Base-by-base conservation (phyloP, 2,113 vertebrate species). In the Megaleporinus macrocephalus region DNA sequence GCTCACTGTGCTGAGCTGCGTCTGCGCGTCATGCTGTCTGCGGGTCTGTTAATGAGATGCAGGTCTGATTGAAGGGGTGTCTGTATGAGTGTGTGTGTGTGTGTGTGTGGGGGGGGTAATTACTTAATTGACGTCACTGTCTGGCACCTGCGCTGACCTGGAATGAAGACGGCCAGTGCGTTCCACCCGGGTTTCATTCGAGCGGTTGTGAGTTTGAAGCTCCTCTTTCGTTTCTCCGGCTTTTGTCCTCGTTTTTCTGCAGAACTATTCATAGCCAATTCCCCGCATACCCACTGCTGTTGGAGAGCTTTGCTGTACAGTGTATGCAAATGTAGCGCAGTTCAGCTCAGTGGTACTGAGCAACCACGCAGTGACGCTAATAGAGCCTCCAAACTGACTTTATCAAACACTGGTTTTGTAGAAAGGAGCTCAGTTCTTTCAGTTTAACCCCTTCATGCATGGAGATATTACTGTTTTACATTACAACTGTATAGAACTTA, bases 61-160 rank as follows among this genome's bases (percentile, higher is more conserved):
- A 26, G 12, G 27, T 82, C 63, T 57, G 36, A 75, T 69, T 57
- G 3, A 22, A 53, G 49, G 47, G 24, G 41, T n/a, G n/a, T n/a
- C n/a, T n/a, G n/a, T n/a, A n/a, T n/a, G n/a, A n/a, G n/a, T n/a
- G n/a, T n/a, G n/a, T n/a, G n/a, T n/a, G n/a, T n/a, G n/a, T n/a
- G n/a, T n/a, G n/a, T n/a, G n/a, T n/a, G n/a, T n/a, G 41, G 41
- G 3, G 47, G 47, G 3, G 47, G 14, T 72, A 72, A 63, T 77
- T 77, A 24, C 36, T 1, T 72, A 63, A 33, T 83, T 69, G 80
- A 55, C 55, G 62, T 62, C 29, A 20, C 59, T 18, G 70, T 81
- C 14, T 65, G 53, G 69, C 36, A 14, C 4, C 0, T 51, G 49
- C 7, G 49, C 2, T 15, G 10, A 18, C 13, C 49, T 16, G 49